Conservation (phyloP, 1,140 invertebrate genomes). For the Hyles vespertilio region DNA sequence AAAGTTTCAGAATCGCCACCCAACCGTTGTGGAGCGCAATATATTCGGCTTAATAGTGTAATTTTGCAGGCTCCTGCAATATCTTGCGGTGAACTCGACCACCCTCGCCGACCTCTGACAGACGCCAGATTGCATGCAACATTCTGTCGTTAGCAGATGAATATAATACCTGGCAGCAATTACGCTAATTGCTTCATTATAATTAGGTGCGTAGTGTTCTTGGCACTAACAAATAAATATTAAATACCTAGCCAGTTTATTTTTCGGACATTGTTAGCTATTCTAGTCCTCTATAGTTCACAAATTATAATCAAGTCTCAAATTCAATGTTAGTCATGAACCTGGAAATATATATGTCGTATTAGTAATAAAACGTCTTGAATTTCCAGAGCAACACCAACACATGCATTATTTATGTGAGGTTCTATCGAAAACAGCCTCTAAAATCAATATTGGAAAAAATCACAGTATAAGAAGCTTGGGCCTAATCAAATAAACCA, state of each 20-base stretch:
- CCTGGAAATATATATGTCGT: slow-evolving; percentile 7
- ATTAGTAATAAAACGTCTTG: slow-evolving; percentile 22
- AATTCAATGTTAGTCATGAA: too few relatives aligned
- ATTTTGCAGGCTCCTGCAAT: slow-evolving; percentile 35
- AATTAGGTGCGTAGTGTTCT: not conserved
- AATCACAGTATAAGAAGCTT: slow-evolving; percentile 27
- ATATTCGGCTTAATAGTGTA: slow-evolving; percentile 44
- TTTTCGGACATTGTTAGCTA: too few relatives aligned
- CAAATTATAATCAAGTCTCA: too few relatives aligned
- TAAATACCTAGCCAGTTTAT: too few relatives aligned
- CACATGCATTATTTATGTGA: slow-evolving; percentile 35
- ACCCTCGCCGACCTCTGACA: slow-evolving; percentile 23
- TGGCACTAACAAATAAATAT: too few relatives aligned
- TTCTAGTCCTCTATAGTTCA: too few relatives aligned
- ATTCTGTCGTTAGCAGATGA: slow-evolving; percentile 23
- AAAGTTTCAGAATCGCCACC: slow-evolving; percentile 29
- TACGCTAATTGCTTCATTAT: not conserved
- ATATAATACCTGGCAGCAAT: slow-evolving; percentile 10
- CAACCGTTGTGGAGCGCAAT: slow-evolving; percentile 27
- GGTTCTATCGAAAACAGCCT: slow-evolving; percentile 22
- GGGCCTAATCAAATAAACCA: slow-evolving; percentile 43
- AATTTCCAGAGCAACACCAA: slow-evolving; percentile 11
- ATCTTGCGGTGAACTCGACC: slow-evolving; percentile 32
- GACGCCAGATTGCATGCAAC: slow-evolving; percentile 27
- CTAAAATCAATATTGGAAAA: slow-evolving; percentile 34